A percentile compares a stretch with the other conserved stretches of the same genome.
Evolutionary conservation across 2,888 invertebrate genomes (phyloP).

Genomic region (Anarsia innoxiella): DNA sequence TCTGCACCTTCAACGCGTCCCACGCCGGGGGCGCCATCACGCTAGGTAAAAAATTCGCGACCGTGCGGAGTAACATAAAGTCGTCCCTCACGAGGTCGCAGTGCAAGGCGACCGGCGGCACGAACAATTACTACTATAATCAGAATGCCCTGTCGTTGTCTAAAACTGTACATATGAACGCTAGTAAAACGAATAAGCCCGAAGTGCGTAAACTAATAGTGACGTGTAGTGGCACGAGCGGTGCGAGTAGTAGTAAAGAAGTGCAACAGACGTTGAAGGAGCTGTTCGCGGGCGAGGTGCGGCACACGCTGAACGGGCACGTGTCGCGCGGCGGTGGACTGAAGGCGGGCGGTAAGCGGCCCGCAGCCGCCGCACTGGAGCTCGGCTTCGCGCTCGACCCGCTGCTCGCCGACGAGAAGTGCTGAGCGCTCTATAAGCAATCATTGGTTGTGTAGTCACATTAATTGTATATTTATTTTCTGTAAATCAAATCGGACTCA

Average conservation of each 20-base stretch:
- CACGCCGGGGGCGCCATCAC: constrained; percentile 75
- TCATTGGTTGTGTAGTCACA: constrained; percentile 64
- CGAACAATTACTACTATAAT: constrained; percentile 53
- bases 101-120: constrained; percentile 43
- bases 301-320: constrained; percentile 48
- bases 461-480: constrained; percentile 69
- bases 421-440: constrained; percentile 49
- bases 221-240: constrained; percentile 52
- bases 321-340: constrained; percentile 23
- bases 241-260: constrained; percentile 32
- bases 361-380: constrained; percentile 45
- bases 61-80: constrained; percentile 66
- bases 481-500: constrained; percentile 59
- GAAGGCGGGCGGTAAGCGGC: constrained; percentile 32
- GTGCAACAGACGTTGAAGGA: constrained; percentile 49
- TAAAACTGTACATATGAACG: constrained; percentile 62
- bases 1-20: constrained; percentile 73
- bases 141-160: constrained; percentile 52
- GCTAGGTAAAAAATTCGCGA: constrained; percentile 66
- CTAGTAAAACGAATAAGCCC: constrained; percentile 60
- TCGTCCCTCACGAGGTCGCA: constrained; percentile 57
- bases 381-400: constrained; percentile 64
- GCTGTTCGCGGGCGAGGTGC: constrained; percentile 41
- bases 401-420: constrained; percentile 68
- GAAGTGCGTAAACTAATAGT: constrained; percentile 69